Evolutionary conservation across 2,888 invertebrate species (phyloP).

Genomic region (Agrotis segetum): DNA sequence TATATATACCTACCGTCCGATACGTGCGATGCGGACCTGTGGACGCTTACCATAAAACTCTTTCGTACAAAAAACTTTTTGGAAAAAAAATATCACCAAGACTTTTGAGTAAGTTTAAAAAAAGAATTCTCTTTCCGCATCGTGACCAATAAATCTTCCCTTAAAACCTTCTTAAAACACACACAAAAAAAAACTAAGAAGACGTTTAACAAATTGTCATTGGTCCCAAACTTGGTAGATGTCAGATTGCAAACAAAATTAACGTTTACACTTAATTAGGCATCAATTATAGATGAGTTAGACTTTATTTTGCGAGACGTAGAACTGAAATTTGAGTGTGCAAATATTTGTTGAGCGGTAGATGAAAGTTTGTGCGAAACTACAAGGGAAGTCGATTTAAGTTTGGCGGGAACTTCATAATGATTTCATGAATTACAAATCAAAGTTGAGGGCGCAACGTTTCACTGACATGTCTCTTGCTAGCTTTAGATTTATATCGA

Average conservation of each 20-base stretch:
- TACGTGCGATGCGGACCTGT: too few species aligned
- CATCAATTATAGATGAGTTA: slow-evolving; percentile 5
- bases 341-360: slow-evolving; percentile 7
- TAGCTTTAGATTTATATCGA: slow-evolving; percentile 39
- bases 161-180: slow-evolving; percentile 55
- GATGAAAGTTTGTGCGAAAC: slow-evolving; percentile 59
- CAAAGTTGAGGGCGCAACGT: slow-evolving; percentile 64
- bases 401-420: slow-evolving; percentile 73
- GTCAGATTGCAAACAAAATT: slow-evolving; percentile 62
- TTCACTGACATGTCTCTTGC: slow-evolving; percentile 61
- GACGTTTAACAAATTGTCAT: slow-evolving; percentile 67
- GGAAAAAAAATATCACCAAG: slow-evolving; percentile 16
- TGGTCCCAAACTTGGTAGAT: slow-evolving; percentile 62
- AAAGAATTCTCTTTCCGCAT: slow-evolving; percentile 32
- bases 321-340: slow-evolving; percentile 40
- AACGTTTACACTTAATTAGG: slow-evolving; percentile 3
- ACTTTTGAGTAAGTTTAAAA: slow-evolving; percentile 29
- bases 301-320: neutral
- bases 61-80: slow-evolving; percentile 10
- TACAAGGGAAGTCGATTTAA: slow-evolving; percentile 78
- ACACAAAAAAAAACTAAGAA: slow-evolving; percentile 61
- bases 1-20: too few species aligned
- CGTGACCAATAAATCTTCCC: slow-evolving; percentile 59
- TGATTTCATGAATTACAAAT: slow-evolving; percentile 77
- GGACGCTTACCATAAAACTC: too few species aligned